Conservation (phyloP, 2,113 vertebrate genomes). For the Procavia capensis region DNA sequence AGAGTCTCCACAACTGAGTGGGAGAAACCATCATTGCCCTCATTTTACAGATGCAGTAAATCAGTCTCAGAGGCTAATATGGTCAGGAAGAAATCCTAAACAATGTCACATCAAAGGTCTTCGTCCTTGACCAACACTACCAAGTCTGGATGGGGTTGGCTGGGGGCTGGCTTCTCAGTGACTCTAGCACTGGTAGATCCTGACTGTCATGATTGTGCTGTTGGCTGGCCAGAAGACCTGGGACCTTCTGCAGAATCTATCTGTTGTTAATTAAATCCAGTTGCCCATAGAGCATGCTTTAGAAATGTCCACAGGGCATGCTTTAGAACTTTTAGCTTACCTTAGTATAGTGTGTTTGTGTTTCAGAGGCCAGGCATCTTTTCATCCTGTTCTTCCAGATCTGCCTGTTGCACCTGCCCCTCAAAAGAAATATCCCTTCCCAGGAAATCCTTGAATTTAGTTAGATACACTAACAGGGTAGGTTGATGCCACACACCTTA, state of each 20-base stretch:
- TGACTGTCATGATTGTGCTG: fast-evolving
- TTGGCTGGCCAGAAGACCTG: fast-evolving
- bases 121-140: not conserved
- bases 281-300: not conserved
- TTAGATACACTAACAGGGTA: not conserved
- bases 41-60: not conserved
- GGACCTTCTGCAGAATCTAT: not conserved
- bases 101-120: not conserved
- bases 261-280: not conserved
- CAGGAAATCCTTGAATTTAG: not conserved
- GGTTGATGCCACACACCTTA: not conserved
- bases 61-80: not conserved
- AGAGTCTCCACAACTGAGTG: not conserved
- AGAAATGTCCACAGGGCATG: not conserved
- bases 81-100: not conserved
- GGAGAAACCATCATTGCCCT: not conserved
- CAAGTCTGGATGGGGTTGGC: not conserved
- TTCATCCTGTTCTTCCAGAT: not conserved
- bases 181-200: not conserved
- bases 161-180: not conserved
- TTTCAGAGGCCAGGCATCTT: not conserved
- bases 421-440: not conserved
- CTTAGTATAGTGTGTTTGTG: not conserved
- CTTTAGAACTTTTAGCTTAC: not conserved
- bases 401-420: not conserved